Percentiles rank a stretch among this genome's conserved stretches.
Conservation (phyloP, 1,140 invertebrate genomes). For the Euschistus heros region DNA sequence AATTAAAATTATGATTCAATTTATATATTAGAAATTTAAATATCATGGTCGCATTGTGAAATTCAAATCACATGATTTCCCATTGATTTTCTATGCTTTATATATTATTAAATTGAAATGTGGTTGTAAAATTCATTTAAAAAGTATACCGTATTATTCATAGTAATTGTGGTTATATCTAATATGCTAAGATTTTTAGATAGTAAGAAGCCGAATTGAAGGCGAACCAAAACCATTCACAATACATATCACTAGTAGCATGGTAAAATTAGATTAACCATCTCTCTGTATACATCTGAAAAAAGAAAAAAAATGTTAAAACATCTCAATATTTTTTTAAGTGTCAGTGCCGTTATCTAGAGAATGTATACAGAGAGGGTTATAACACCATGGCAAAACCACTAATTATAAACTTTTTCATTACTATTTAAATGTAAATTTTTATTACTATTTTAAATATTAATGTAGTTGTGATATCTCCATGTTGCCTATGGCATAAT, state of each 20-base stretch:
- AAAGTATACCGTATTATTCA: conserved; percentile 7
- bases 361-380: neutral
- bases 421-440: neutral
- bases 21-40: too few species aligned
- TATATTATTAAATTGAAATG: conserved; percentile 5
- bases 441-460: conserved; percentile 14
- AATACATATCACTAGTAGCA: conserved; percentile 22
- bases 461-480: conserved; percentile 19
- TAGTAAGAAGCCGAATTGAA: conserved; percentile 20
- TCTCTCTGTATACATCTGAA: conserved; percentile 4
- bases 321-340: conserved; percentile 18
- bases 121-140: conserved; percentile 3
- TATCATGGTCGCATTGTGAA: neutral
- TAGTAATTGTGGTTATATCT: conserved; percentile 1
- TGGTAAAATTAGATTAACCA: neutral
- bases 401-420: conserved; percentile 16
- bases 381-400: neutral
- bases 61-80: neutral
- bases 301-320: conserved; percentile 1
- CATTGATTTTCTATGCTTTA: neutral
- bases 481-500: conserved; percentile 4
- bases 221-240: conserved; percentile 26
- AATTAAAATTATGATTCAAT: too few species aligned
- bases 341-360: conserved; percentile 21
- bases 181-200: conserved; percentile 15